Evolutionary conservation across 2,113 vertebrate species (phyloP), one percentile per base, ranked within the genome.

Genomic region (Motacilla tschutschensis): DNA sequence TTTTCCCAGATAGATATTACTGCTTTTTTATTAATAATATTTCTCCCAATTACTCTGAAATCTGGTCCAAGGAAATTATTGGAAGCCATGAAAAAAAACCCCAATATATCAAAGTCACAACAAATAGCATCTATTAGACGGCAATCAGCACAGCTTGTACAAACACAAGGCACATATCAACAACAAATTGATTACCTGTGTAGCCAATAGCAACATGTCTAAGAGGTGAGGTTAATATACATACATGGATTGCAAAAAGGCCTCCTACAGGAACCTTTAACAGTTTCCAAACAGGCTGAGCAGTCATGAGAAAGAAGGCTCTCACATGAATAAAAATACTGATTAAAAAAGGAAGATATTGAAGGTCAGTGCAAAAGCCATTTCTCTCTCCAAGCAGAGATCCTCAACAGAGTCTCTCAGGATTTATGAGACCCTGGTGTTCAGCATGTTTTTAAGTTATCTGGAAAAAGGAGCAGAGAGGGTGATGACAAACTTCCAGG

Each of bases 401-500:
- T 38, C 60, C 17, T 72, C 83, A 63, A 60, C 53, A 50, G 70
- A 91, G 74, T 50, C 75, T 76, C 16, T 46, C 22, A 86, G 78
- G 84, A 90, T 93, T 90, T 83, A 84, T 58, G 76, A 60, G 35
- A 22, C 8, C 6, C 54, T 50, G 43, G 58, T 60, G 63, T 29
- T 90, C 78, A 69, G 66, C 71, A 58, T 35, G 47, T 54, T 94
- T 84, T 72, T 31, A 72, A 90, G 12, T 67, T 88, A 83, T 36
- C 81, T 79, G 59, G 57, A 54, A 90, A 83, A 91, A 62, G n/a
- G 18, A 75, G 16, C 1, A 2, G 38, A 60, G 44, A 65, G 46
- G 6, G n/a, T 16, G 71, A 94, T 86, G 86, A 84, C 86, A 86
- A 91, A 93, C 81, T 86, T 88, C 16, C 29, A 65, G 63, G 50